phyloP scores from a whole-genome alignment of 1,140 invertebrate genomes.

The Drosophila aff. region DNA sequence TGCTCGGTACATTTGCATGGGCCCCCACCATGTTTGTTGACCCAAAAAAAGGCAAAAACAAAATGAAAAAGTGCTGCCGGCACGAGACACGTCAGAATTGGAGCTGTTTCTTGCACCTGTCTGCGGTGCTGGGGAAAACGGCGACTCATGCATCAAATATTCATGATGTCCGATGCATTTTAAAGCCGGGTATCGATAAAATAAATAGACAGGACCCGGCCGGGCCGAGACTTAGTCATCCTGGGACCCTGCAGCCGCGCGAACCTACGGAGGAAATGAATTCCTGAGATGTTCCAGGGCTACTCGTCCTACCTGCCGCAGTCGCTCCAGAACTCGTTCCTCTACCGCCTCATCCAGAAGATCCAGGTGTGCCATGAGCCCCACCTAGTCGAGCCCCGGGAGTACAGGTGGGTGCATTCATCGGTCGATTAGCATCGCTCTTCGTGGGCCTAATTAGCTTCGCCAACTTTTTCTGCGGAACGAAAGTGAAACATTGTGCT shows the following conservation, averaged over 20 bases:
- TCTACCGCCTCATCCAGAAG: slow-evolving; percentile 70
- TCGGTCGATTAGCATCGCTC: slow-evolving; percentile 31
- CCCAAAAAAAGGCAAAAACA: slow-evolving; percentile 56
- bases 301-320: slow-evolving; percentile 60
- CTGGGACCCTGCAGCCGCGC: slow-evolving; percentile 38
- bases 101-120: slow-evolving; percentile 37
- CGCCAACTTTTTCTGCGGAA: slow-evolving; percentile 50
- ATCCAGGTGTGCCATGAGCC: slow-evolving; percentile 75
- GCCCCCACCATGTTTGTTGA: slow-evolving; percentile 60
- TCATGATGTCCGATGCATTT: slow-evolving; percentile 74
- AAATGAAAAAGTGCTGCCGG: slow-evolving; percentile 31
- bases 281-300: slow-evolving; percentile 65
- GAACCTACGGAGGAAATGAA: slow-evolving; percentile 32
- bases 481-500: slow-evolving; percentile 66
- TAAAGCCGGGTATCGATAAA: slow-evolving; percentile 74
- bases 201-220: slow-evolving; percentile 48
- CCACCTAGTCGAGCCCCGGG: slow-evolving; percentile 30
- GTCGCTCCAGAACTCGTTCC: slow-evolving; percentile 64
- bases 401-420: slow-evolving; percentile 57
- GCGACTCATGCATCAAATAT: slow-evolving; percentile 73
- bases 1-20: slow-evolving; percentile 32
- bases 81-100: slow-evolving; percentile 71
- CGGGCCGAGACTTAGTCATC: slow-evolving; percentile 48
- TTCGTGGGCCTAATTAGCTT: slow-evolving; percentile 59
- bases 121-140: slow-evolving; percentile 19